Conservation (phyloP, 2,888 invertebrate species). For the Drosophila crucigera region DNA sequence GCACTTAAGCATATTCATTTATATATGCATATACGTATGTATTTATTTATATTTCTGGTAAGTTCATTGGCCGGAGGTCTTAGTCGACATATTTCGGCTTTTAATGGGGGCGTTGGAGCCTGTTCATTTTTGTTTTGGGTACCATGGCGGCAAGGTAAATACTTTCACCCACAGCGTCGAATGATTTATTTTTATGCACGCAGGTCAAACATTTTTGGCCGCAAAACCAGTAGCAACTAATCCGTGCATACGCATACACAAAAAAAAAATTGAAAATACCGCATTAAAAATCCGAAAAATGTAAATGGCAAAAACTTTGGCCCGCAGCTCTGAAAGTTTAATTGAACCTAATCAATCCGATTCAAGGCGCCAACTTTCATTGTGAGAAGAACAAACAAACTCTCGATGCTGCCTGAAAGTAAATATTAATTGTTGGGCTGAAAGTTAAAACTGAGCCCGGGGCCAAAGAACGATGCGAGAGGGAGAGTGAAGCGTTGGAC, state of each 20-base stretch:
- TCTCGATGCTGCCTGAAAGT: constrained; percentile 35
- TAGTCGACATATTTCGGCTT: background rate
- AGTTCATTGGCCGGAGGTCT: constrained; percentile 31
- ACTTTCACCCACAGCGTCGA: constrained; percentile 63
- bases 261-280: constrained; percentile 27
- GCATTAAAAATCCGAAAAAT: constrained; percentile 54
- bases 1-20: background rate
- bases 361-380: constrained; percentile 49
- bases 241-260: constrained; percentile 5
- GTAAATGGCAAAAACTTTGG: constrained; percentile 43
- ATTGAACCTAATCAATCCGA: constrained; percentile 38
- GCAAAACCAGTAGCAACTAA: constrained; percentile 64
- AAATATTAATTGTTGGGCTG: constrained; percentile 40
- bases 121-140: constrained; percentile 20
- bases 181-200: constrained; percentile 51
- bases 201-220: constrained; percentile 25
- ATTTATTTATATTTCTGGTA: background rate
- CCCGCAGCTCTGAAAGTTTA: constrained; percentile 53
- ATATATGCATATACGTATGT: background rate
- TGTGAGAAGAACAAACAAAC: constrained; percentile 64
- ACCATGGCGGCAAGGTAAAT: constrained; percentile 34
- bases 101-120: constrained; percentile 2
- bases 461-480: background rate
- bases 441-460: constrained; percentile 1
- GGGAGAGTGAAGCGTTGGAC: background rate